A percentile compares a stretch with the other conserved stretches of the same genome.
These are phyloP conservation scores for Phoeniculus purpureus DNA, from an alignment of 2,797 vertebrate genomes.

Conservation along the genomic window DNA sequence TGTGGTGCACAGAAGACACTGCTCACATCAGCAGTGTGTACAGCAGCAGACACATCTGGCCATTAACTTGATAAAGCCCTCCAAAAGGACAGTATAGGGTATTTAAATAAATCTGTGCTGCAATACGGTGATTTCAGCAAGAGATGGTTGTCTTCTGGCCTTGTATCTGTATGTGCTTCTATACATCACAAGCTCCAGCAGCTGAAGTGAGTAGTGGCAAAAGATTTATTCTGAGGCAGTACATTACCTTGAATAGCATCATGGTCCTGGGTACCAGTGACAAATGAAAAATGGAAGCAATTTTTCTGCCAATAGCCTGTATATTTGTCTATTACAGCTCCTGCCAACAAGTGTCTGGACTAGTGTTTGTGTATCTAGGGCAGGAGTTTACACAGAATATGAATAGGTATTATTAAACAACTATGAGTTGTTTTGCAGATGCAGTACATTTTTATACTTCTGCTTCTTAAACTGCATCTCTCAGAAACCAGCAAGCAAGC, in stretches of 20 bases:
- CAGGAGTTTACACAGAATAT: constrained; percentile 25
- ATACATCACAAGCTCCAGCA: neutral
- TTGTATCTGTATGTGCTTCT: neutral
- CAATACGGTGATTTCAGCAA: neutral
- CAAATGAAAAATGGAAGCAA: constrained; percentile 54
- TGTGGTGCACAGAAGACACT: neutral
- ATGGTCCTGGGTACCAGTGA: constrained; percentile 14
- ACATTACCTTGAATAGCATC: constrained; percentile 64
- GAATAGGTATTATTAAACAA: constrained; percentile 41
- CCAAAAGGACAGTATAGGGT: neutral
- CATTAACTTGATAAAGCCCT: neutral
- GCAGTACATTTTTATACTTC: neutral
- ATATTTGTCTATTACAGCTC: constrained; percentile 32
- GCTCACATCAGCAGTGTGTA: neutral
- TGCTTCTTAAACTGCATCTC: neutral
- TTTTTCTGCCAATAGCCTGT: constrained; percentile 39
- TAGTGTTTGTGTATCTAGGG: constrained; percentile 8
- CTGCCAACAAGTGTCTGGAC: constrained; percentile 33
- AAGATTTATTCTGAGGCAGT: constrained; percentile 59
- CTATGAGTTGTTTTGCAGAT: constrained; percentile 9
- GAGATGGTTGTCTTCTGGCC: neutral
- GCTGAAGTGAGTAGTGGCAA: constrained; percentile 40
- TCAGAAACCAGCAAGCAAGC: neutral
- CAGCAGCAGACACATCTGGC: neutral
- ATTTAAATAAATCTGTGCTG: neutral